Conservation (phyloP, 2,888 invertebrate species). For the Bimastos eiseni region DNA sequence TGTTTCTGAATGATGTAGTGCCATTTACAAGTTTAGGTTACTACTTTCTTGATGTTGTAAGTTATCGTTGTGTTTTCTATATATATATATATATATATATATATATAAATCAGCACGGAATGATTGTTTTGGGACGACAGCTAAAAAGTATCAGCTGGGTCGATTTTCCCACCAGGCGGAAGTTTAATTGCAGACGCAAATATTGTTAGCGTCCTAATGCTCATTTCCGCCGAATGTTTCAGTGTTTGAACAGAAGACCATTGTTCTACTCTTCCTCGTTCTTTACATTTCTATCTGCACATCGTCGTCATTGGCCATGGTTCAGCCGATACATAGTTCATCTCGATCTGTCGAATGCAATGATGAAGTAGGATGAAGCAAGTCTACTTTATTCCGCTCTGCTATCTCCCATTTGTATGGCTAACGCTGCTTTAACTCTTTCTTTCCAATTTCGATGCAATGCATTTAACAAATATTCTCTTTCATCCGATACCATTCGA, state of each 20-base stretch:
- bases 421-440: background rate
- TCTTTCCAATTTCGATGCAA: background rate
- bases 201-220: background rate
- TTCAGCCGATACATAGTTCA: no score
- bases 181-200: constrained; percentile 5
- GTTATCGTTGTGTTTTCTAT: no score
- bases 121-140: background rate
- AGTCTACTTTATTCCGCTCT: background rate
- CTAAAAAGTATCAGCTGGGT: background rate
- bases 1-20: background rate
- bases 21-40: background rate
- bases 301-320: background rate
- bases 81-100: no score
- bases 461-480: background rate
- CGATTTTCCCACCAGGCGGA: background rate
- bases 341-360: constrained; percentile 2
- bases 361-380: background rate
- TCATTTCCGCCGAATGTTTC: background rate
- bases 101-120: background rate
- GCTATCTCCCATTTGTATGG: background rate
- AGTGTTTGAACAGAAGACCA: background rate
- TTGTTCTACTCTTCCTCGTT: background rate
- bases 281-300: background rate
- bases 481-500: background rate
- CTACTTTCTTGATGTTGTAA: background rate